These are phyloP conservation scores for Gallinago nigripennis DNA, from an alignment of 2,797 vertebrate species.

Conservation along the genomic window DNA sequence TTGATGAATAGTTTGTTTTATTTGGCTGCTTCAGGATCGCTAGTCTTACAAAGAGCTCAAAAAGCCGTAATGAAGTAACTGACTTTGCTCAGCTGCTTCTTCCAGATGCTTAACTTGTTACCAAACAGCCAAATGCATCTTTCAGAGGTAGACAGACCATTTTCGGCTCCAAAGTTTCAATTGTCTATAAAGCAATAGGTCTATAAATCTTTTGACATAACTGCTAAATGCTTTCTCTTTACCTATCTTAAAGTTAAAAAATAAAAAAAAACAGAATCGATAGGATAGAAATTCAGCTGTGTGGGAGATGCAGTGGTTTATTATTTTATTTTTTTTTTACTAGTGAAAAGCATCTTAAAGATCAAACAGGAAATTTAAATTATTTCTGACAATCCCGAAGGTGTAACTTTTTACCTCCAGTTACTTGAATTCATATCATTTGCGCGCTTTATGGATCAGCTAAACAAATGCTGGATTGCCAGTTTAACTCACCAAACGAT, in stretches of 20 bases:
- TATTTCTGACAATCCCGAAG: not conserved
- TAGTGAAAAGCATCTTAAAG: not conserved
- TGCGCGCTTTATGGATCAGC: not conserved
- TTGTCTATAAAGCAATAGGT: not conserved
- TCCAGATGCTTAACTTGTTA: conserved; percentile 5
- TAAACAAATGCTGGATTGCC: not conserved
- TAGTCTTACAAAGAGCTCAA: not conserved
- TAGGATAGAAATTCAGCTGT: not conserved
- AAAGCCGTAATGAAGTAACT: not conserved
- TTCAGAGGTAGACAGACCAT: not conserved
- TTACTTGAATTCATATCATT: not conserved
- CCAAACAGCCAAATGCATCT: not conserved
- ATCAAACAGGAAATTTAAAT: not conserved
- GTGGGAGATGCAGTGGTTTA: not conserved
- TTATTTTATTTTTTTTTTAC: not conserved
- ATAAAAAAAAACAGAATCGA: not conserved
- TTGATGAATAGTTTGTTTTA: not conserved
- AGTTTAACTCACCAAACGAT: not conserved
- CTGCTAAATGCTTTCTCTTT: not conserved
- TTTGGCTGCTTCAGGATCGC: not conserved
- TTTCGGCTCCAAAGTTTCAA: not conserved
- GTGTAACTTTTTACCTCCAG: not conserved
- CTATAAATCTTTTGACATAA: not conserved
- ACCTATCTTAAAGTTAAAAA: not conserved
- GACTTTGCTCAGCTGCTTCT: not conserved